These are phyloP conservation scores for Euura lappo DNA, from an alignment of 1,140 invertebrate genomes.

Conservation along the genomic window DNA sequence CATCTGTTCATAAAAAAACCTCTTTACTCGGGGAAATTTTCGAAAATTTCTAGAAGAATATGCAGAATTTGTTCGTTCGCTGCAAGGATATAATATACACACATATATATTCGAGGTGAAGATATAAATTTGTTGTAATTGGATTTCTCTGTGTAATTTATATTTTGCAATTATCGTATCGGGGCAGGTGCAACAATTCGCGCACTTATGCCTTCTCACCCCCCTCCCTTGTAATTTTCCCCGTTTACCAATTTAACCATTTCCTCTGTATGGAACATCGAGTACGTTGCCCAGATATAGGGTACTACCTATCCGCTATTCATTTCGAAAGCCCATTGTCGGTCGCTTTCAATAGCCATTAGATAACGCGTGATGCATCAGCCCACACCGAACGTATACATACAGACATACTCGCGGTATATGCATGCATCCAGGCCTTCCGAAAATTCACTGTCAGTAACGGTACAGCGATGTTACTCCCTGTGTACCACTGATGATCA, in stretches of 20 bases:
- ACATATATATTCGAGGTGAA: too few relatives aligned
- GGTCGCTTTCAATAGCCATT: background rate
- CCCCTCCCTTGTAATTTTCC: background rate
- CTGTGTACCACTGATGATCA: too few relatives aligned
- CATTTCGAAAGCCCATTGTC: background rate
- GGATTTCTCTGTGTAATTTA: background rate
- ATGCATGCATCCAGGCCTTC: background rate
- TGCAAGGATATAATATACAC: too few relatives aligned
- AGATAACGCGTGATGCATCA: background rate
- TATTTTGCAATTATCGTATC: background rate
- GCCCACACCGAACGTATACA: background rate
- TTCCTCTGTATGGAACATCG: background rate
- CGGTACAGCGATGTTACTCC: too few relatives aligned
- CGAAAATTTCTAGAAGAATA: too few relatives aligned
- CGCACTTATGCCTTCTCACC: background rate
- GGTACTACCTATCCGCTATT: background rate
- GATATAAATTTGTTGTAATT: too few relatives aligned
- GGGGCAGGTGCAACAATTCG: background rate
- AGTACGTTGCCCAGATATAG: background rate
- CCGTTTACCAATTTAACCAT: background rate
- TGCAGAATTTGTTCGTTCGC: too few relatives aligned
- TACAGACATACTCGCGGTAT: background rate
- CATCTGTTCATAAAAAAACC: too few relatives aligned
- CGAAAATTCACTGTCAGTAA: background rate
- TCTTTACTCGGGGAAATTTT: too few relatives aligned